Conservation (phyloP, 30 jellyfish, hydroid and myxozoan species). For the Turritopsis dohrnii region DNA sequence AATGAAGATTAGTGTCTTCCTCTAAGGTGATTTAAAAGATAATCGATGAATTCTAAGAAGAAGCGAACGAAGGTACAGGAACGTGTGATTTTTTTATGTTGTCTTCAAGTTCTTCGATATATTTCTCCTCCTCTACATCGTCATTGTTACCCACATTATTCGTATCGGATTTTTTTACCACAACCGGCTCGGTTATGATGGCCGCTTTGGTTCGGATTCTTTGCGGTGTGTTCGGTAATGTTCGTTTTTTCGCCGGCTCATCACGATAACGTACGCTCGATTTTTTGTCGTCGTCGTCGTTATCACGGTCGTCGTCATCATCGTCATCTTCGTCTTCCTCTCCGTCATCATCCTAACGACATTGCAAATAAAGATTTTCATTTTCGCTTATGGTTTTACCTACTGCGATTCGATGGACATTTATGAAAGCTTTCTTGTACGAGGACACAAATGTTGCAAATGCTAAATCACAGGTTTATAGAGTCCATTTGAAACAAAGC, state of each 20-base stretch:
- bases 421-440: too few species aligned
- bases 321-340: conserved; percentile 40
- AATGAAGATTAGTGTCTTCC: too few species aligned
- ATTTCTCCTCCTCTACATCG: neutral
- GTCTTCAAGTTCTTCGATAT: conserved; percentile 24
- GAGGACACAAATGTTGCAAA: too few species aligned
- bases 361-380: neutral
- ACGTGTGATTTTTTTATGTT: conserved; percentile 20
- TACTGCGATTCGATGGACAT: too few species aligned
- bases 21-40: too few species aligned
- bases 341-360: conserved; percentile 30
- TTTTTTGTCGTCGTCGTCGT: conserved; percentile 18
- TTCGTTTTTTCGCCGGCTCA: conserved; percentile 22
- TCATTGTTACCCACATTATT: neutral
- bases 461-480: too few species aligned
- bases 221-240: neutral
- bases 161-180: neutral
- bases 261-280: conserved; percentile 7
- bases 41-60: too few species aligned
- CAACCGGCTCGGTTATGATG: neutral
- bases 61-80: neutral
- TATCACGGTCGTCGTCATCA: conserved; percentile 23
- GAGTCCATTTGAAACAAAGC: too few species aligned
- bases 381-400: too few species aligned
- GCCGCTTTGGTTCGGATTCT: neutral